A percentile compares a stretch with the other conserved stretches of the same genome.
phyloP scores from a whole-genome alignment of 2,888 invertebrate species.

The Tholera decimalis region DNA sequence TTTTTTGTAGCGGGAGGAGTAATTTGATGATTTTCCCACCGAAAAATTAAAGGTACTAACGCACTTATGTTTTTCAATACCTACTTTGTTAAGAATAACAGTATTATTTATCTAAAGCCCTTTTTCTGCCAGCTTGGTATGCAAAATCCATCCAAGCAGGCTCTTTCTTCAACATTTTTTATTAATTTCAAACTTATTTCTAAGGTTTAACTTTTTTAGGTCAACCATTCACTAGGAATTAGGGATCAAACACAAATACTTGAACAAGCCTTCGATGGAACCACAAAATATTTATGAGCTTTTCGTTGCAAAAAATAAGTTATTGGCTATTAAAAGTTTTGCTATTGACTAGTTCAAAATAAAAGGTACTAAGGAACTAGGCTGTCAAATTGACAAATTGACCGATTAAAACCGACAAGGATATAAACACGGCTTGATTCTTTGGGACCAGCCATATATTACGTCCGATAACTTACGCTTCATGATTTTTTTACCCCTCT shows the following conservation, averaged over 20 bases:
- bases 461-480: no score
- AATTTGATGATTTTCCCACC: no score
- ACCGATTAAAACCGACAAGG: conserved; percentile 8
- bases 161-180: neutral
- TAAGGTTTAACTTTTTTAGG: conserved; percentile 2
- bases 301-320: conserved; percentile 6
- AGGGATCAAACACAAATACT: conserved; percentile 1
- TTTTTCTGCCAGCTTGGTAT: conserved; percentile 5
- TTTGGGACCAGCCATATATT: no score
- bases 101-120: neutral
- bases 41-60: no score
- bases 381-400: conserved; percentile 6
- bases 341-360: conserved; percentile 17
- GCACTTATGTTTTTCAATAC: no score
- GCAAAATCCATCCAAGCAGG: conserved; percentile 5
- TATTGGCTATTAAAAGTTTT: neutral
- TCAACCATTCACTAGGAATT: conserved; percentile 5
- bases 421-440: neutral
- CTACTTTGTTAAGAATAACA: conserved; percentile 1
- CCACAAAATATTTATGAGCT: neutral
- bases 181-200: neutral
- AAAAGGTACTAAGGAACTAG: conserved; percentile 9
- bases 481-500: no score
- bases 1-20: no score
- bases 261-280: neutral